Base-by-base conservation (phyloP, 2,797 vertebrate genomes). In the Manis crassicaudata region DNA sequence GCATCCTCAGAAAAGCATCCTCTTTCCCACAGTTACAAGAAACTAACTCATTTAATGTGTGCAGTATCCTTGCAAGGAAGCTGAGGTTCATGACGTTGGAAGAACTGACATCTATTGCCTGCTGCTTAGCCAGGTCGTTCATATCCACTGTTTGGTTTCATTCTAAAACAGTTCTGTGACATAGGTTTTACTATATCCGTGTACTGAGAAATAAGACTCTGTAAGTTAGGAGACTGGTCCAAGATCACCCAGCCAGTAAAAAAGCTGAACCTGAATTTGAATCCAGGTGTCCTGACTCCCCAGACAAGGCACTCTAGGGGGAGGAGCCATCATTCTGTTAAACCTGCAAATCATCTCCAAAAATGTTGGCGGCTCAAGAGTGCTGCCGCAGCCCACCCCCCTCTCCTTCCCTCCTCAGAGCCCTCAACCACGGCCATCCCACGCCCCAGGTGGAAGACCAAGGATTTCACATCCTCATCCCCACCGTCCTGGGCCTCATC, bases 381-480 rank as follows among this genome's bases (percentile, higher is more conserved):
- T 43, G 32, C 52, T 50, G 37, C 67, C 82, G 79, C 27, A 70
- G 54, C 37, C 65, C 27, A 16, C 17, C 37, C 43, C 81, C 81
- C 46, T 67, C 46, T 75, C 35, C 60, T 37, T 37, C n/a, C 14
- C 25, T 29, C 7, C 6, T 27, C 89, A 98, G 97, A 35, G 76
- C 54, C 40, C 68, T 65, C 92, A 40, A 63, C 95, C 40, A 46
- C 0, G 60, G 27, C 50, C 46, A 46, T 10, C n/a, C 73, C 2
- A 35, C 0, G 29, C 58, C 85, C 16, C 11, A 10, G 32, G 18
- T 29, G 56, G 87, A 88, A 70, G 88, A 85, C 27, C 94, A 86
- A 11, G 95, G 87, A 21, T 94, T 97, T 85, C 91, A 96, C 50
- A 88, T 97, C 67, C 80, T 98, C 80, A 85, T 97, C 12, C 95